Evolutionary conservation across 1,140 invertebrate species (phyloP).

Genomic region (Drosophila novamexicana): DNA sequence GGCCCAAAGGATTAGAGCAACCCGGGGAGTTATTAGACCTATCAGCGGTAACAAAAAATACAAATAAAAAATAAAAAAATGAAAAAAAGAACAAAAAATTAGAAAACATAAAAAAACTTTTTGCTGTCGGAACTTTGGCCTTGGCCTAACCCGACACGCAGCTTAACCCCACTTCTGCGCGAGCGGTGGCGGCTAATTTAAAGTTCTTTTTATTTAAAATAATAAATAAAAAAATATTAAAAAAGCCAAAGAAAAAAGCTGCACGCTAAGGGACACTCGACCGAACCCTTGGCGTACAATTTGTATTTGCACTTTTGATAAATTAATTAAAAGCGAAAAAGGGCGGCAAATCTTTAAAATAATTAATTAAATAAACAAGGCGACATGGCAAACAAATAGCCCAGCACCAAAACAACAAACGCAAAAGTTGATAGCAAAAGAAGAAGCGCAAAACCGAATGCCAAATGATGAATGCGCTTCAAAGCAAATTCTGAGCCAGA

Average conservation of each 20-base stretch:
- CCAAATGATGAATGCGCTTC: conserved; percentile 80
- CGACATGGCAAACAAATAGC: conserved; percentile 52
- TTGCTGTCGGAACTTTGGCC: conserved; percentile 65
- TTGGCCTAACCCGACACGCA: conserved; percentile 63
- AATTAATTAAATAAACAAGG: conserved; percentile 80
- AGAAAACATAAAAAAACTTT: conserved; percentile 22
- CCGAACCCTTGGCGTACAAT: conserved; percentile 46
- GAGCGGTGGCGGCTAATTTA: conserved; percentile 63
- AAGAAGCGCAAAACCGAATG: conserved; percentile 50
- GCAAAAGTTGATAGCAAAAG: conserved; percentile 12
- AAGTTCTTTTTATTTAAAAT: conserved; percentile 76
- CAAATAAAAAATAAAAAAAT: conserved; percentile 10
- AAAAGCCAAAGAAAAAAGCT: conserved; percentile 13
- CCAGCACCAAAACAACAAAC: conserved; percentile 34
- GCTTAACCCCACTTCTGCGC: conserved; percentile 72
- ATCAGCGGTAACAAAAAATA: conserved; percentile 50
- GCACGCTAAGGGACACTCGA: conserved; percentile 32
- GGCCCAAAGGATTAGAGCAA: conserved; percentile 74
- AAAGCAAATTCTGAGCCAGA: conserved; percentile 39
- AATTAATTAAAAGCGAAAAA: conserved; percentile 79
- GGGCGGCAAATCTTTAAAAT: conserved; percentile 76
- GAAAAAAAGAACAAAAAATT: conserved; percentile 17
- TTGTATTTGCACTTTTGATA: conserved; percentile 81
- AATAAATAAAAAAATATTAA: conserved; percentile 75
- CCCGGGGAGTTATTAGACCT: conserved; percentile 79